Evolutionary conservation across 2,797 vertebrate species (phyloP).

Genomic region (Acipenser ruthenus): DNA sequence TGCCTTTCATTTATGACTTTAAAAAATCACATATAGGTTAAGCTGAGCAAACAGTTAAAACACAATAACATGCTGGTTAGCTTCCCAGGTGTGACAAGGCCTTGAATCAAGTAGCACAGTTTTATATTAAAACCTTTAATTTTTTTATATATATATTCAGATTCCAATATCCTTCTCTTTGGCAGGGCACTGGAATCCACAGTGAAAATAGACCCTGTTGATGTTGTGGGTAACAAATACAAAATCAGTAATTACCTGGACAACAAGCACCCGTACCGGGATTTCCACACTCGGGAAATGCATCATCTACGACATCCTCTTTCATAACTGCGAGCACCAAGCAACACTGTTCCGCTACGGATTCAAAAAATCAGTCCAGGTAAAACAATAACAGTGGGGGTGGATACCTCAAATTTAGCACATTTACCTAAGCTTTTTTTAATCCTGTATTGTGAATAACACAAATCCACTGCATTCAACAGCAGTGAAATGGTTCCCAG

Average conservation of each 20-base stretch:
- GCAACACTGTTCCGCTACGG: conserved; percentile 61
- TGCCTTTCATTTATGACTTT: too few species aligned
- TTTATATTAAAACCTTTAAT: background rate
- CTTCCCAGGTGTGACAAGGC: too few species aligned
- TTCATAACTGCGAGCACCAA: conserved; percentile 71
- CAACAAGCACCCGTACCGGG: conserved; percentile 38
- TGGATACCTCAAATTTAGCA: background rate
- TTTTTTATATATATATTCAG: conserved; percentile 45
- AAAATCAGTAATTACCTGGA: conserved; percentile 65
- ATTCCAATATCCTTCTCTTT: conserved; percentile 50
- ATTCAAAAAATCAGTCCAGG: conserved; percentile 62
- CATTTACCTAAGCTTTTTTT: background rate
- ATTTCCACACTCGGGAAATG: conserved; percentile 49
- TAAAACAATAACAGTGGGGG: conserved; percentile 17
- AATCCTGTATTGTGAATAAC: background rate
- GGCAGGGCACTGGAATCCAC: conserved; percentile 58
- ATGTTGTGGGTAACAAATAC: conserved; percentile 51
- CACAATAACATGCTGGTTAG: too few species aligned
- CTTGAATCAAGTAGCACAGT: too few species aligned
- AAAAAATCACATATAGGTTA: too few species aligned
- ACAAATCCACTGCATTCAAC: too few species aligned
- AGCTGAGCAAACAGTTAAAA: too few species aligned
- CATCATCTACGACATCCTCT: conserved; percentile 64
- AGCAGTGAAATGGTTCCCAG: background rate
- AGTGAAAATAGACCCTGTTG: conserved; percentile 60